Conservation (phyloP, 2,113 vertebrate genomes). For the Hucho hucho region DNA sequence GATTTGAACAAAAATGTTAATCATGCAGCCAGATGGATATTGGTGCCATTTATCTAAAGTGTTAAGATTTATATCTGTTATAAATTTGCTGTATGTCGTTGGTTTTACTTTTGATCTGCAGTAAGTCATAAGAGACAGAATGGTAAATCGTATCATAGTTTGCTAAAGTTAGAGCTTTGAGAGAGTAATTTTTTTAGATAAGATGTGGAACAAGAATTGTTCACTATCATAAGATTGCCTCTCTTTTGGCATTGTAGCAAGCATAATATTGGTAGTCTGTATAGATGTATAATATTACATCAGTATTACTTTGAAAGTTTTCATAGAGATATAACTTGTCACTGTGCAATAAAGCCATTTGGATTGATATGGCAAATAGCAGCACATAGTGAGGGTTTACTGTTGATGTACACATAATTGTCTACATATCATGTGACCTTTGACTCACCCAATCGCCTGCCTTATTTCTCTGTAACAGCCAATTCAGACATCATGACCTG, state of each 20-base stretch:
- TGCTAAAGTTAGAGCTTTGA: conserved; percentile 31
- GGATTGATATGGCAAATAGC: conserved; percentile 50
- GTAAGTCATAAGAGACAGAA: conserved; percentile 53
- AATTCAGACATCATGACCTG: conserved; percentile 54
- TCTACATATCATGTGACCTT: conserved; percentile 12
- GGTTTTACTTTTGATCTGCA: conserved; percentile 51
- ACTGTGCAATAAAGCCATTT: conserved; percentile 21
- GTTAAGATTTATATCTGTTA: conserved; percentile 41
- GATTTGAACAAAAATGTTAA: conserved; percentile 46
- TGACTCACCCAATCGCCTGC: conserved; percentile 43
- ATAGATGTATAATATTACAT: conserved; percentile 44
- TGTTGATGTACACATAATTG: conserved; percentile 28
- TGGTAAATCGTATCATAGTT: conserved; percentile 49
- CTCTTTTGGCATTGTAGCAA: conserved; percentile 57
- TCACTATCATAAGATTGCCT: conserved; percentile 55
- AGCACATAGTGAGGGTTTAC: conserved; percentile 51
- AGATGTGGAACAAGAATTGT: conserved; percentile 52
- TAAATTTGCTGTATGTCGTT: conserved; percentile 61
- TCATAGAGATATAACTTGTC: conserved; percentile 29
- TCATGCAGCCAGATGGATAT: conserved; percentile 39
- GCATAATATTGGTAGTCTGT: conserved; percentile 49
- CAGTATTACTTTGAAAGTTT: conserved; percentile 58
- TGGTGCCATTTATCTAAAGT: conserved; percentile 46
- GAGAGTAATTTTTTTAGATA: conserved; percentile 38
- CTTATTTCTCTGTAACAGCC: conserved; percentile 63